A percentile compares a stretch with the other conserved stretches of the same genome.
Evolutionary conservation across 2,888 invertebrate species (phyloP).

Genomic region (Cephalotes varians): DNA sequence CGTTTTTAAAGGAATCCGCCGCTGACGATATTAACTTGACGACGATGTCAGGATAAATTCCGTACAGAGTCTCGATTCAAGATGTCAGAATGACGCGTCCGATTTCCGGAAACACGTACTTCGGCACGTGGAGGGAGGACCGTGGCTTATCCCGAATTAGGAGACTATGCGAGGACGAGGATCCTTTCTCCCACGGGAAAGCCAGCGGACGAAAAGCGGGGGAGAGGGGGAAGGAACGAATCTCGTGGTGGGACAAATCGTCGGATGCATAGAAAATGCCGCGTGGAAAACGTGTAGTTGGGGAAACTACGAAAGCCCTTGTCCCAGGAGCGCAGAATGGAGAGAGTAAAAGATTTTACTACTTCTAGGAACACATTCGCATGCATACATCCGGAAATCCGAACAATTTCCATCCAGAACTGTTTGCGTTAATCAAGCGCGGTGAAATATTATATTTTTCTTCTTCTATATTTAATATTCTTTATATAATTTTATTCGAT

Average conservation of each 20-base stretch:
- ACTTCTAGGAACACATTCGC: not conserved
- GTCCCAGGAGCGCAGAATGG: constrained; percentile 68
- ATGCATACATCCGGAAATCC: not conserved
- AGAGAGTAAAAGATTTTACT: constrained; percentile 31
- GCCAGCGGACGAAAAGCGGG: not conserved
- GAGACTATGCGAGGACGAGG: constrained; percentile 65
- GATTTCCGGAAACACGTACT: constrained; percentile 52
- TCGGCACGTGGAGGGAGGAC: constrained; percentile 71
- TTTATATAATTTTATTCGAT: not conserved
- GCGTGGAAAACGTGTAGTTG: constrained; percentile 58
- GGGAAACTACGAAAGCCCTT: constrained; percentile 64
- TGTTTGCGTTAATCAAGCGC: not conserved
- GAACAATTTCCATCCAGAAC: not conserved
- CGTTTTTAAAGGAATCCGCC: not conserved
- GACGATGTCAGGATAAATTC: not conserved
- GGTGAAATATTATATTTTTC: not conserved
- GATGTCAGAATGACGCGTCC: not conserved
- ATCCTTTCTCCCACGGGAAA: constrained; percentile 61
- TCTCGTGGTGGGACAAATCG: constrained; percentile 42
- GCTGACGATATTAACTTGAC: not conserved
- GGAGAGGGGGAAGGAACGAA: constrained; percentile 53
- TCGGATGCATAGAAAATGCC: constrained; percentile 31
- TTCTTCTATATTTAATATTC: not conserved
- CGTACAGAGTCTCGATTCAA: not conserved
- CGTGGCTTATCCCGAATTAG: constrained; percentile 73